Percentiles rank a stretch among this genome's conserved stretches.
phyloP scores from a whole-genome alignment of 2,113 vertebrate genomes.

The Lynx canadensis region DNA sequence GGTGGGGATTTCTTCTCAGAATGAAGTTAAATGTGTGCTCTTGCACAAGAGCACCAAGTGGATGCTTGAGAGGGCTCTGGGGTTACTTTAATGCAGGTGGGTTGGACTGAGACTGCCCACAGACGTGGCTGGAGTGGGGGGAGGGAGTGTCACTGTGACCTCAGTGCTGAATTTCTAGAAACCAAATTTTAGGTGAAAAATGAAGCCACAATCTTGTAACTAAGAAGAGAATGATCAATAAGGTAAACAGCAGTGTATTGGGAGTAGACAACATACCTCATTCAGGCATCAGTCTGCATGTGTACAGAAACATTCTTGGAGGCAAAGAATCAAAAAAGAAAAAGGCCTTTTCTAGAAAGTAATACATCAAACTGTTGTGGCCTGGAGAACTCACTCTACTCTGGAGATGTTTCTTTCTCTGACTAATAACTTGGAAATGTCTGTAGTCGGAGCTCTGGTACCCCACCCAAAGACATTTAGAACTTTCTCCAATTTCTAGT shows the following conservation, averaged over 20 bases:
- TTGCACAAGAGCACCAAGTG: neutral
- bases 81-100: neutral
- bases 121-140: too few species aligned
- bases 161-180: neutral
- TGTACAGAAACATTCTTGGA: neutral
- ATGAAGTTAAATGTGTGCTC: neutral
- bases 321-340: constrained; percentile 29
- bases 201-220: neutral
- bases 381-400: neutral
- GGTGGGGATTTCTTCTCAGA: neutral
- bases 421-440: neutral
- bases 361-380: neutral
- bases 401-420: neutral
- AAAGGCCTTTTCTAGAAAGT: neutral
- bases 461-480: neutral
- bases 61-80: neutral
- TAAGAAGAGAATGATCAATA: neutral
- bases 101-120: neutral
- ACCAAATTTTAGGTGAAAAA: neutral
- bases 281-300: neutral
- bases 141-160: neutral
- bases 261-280: neutral
- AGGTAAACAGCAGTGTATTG: neutral
- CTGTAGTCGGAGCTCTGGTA: neutral
- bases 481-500: neutral